phyloP scores from a whole-genome alignment of 2,888 invertebrate species.

The Acleris sparsana region DNA sequence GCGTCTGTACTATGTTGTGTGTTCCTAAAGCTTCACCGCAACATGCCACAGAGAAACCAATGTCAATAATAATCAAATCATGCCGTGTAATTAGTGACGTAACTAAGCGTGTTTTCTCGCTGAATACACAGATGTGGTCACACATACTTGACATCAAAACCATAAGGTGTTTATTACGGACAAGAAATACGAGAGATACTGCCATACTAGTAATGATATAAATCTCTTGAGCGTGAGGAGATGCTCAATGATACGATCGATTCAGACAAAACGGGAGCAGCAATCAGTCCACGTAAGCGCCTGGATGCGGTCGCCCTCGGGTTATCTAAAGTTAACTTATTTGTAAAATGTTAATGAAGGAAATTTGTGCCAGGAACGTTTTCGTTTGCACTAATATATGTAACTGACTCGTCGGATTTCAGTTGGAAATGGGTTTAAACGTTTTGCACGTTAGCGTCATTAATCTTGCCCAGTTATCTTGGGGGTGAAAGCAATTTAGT shows the following conservation, averaged over 20 bases:
- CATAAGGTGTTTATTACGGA: constrained; percentile 6
- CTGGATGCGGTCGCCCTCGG: constrained; percentile 49
- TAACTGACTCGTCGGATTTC: constrained; percentile 82
- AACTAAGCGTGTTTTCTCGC: constrained; percentile 29
- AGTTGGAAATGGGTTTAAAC: constrained; percentile 81
- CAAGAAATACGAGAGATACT: background rate
- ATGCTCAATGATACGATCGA: background rate
- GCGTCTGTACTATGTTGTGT: constrained; percentile 3
- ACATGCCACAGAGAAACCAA: constrained; percentile 24
- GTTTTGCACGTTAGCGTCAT: constrained; percentile 82
- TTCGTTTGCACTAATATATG: constrained; percentile 79
- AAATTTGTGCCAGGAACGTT: constrained; percentile 78
- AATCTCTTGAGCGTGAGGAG: background rate
- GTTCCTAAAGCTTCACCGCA: constrained; percentile 18
- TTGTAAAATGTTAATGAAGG: constrained; percentile 81
- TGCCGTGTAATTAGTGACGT: constrained; percentile 32
- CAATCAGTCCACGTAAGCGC: constrained; percentile 3
- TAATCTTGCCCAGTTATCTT: constrained; percentile 82
- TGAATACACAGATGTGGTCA: constrained; percentile 22
- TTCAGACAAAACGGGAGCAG: background rate
- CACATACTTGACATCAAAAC: constrained; percentile 29
- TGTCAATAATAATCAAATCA: constrained; percentile 33
- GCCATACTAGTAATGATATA: too few relatives aligned
- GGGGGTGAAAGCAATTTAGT: constrained; percentile 59
- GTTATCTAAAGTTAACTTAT: constrained; percentile 77